Percentiles rank a stretch among this genome's conserved stretches.
phyloP scores from a whole-genome alignment of 2,113 vertebrate species.

The Mustela lutreola region DNA sequence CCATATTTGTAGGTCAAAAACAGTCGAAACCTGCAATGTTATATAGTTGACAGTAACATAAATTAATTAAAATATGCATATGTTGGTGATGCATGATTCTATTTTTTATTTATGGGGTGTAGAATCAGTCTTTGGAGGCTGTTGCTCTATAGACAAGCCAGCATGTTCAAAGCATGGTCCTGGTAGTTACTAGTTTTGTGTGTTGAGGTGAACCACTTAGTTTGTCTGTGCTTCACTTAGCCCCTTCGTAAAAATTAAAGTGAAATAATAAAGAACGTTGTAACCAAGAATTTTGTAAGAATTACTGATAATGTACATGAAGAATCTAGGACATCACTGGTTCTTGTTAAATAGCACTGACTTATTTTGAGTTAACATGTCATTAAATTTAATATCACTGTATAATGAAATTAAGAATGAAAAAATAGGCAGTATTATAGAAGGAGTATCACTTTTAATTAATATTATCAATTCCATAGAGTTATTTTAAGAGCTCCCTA shows the following conservation, averaged over 20 bases:
- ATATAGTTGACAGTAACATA: background rate
- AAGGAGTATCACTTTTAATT: slow-evolving; percentile 27
- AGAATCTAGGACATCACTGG: background rate
- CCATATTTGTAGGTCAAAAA: background rate
- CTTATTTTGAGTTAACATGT: slow-evolving; percentile 20
- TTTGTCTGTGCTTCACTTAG: background rate
- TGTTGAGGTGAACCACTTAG: background rate
- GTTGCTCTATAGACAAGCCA: background rate
- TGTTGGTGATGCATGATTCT: background rate
- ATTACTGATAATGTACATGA: background rate
- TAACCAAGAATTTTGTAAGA: slow-evolving; percentile 32
- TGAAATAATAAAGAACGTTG: background rate
- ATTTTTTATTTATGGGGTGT: background rate
- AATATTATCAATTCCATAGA: slow-evolving; percentile 84
- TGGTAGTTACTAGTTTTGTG: background rate
- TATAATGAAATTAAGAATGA: slow-evolving; percentile 41
- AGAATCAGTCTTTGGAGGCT: background rate
- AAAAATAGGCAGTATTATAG: background rate
- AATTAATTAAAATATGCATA: background rate
- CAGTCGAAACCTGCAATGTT: background rate
- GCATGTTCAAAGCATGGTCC: background rate
- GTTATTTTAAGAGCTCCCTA: slow-evolving; percentile 97
- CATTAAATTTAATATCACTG: slow-evolving; percentile 18
- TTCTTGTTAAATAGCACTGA: background rate
- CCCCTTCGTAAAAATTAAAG: background rate